A percentile compares a stretch with the other conserved stretches of the same genome.
These are phyloP conservation scores for Microctonus brassicae DNA, from an alignment of 2,888 invertebrate species.

Conservation along the genomic window DNA sequence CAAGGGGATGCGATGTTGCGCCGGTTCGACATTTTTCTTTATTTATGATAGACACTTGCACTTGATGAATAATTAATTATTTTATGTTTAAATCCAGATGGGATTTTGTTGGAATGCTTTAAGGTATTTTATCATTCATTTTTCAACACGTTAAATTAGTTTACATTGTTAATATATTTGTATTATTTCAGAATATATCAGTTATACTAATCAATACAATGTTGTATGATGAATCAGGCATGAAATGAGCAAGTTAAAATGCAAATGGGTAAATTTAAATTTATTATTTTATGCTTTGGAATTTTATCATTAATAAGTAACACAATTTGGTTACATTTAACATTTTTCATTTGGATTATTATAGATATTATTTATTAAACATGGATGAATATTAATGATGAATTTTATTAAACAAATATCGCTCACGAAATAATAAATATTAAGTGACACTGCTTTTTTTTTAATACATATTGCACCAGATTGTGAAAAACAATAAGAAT, in stretches of 20 bases:
- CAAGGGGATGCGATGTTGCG: constrained; percentile 37
- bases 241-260: background rate
- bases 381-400: background rate
- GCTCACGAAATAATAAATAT: too few species aligned
- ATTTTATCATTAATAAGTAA: background rate
- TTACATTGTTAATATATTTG: background rate
- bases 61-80: background rate
- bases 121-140: too few species aligned
- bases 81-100: background rate
- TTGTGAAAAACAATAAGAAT: too few species aligned
- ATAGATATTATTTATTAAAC: background rate
- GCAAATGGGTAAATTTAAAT: background rate
- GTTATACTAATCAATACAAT: background rate
- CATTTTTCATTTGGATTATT: constrained; percentile 5
- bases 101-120: too few species aligned
- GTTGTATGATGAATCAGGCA: background rate
- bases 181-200: background rate
- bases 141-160: too few species aligned
- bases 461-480: too few species aligned
- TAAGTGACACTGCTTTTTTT: background rate
- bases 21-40: constrained; percentile 22
- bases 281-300: background rate
- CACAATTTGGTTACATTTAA: background rate
- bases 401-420: too few species aligned
- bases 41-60: background rate